phyloP scores from a whole-genome alignment of 2,888 invertebrate genomes.

The Philonicus albiceps region DNA sequence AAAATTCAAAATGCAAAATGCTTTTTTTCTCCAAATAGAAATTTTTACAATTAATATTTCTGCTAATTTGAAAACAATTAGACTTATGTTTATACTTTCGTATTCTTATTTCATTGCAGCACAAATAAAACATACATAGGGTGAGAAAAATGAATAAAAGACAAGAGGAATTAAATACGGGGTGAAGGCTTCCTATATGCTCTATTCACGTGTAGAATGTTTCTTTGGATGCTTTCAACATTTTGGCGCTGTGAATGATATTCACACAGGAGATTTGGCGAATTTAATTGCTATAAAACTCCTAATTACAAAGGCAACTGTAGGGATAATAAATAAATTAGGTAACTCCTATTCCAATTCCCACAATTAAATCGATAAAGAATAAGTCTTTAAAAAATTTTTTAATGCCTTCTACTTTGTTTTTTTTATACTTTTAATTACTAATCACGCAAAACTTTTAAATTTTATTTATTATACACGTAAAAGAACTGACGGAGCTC shows the following conservation, averaged over 20 bases:
- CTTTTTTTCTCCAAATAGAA: not conserved
- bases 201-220: constrained; percentile 20
- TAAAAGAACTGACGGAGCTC: not conserved
- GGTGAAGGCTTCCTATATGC: constrained; percentile 21
- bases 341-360: not conserved
- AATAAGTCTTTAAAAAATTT: not conserved
- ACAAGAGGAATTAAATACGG: not conserved
- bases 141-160: not conserved
- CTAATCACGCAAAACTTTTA: not conserved
- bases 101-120: not conserved
- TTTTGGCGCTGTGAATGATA: not conserved
- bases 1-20: not conserved
- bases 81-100: not conserved
- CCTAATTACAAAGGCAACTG: not conserved
- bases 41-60: not conserved
- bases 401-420: not conserved
- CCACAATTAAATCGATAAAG: not conserved
- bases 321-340: not conserved
- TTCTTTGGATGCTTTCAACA: constrained; percentile 7
- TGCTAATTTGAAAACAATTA: not conserved
- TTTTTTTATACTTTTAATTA: not conserved
- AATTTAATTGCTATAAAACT: not conserved
- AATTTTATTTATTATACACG: too few relatives aligned
- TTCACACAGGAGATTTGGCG: not conserved
- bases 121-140: not conserved